phyloP scores from a whole-genome alignment of 1,140 invertebrate species.

The Pogonomyrmex californicus region DNA sequence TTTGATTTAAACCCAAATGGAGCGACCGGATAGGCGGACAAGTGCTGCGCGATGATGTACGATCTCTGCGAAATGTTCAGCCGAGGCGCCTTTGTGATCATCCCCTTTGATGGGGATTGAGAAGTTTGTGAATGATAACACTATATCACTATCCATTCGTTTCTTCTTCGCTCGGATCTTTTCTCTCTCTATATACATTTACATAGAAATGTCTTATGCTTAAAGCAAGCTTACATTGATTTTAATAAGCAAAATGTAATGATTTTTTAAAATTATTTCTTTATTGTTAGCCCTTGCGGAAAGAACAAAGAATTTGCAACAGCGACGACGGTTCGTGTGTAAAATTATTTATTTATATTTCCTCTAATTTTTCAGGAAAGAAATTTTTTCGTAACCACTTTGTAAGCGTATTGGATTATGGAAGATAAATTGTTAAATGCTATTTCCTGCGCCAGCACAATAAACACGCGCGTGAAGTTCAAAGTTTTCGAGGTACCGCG shows the following conservation, averaged over 20 bases:
- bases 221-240: neutral
- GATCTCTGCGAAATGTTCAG: slow-evolving; percentile 73
- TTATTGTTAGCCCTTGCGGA: neutral
- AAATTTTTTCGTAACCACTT: neutral
- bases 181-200: neutral
- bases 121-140: slow-evolving; percentile 53
- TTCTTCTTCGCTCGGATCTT: slow-evolving; percentile 7
- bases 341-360: neutral
- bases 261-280: neutral
- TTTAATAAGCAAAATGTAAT: neutral
- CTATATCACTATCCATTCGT: neutral
- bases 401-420: neutral
- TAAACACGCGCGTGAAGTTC: slow-evolving; percentile 39
- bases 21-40: slow-evolving; percentile 76
- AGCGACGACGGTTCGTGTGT: too few relatives aligned
- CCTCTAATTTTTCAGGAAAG: neutral
- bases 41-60: slow-evolving; percentile 75
- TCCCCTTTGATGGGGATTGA: slow-evolving; percentile 56
- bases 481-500: slow-evolving; percentile 21
- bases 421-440: slow-evolving; percentile 17
- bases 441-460: neutral
- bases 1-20: slow-evolving; percentile 78
- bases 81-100: slow-evolving; percentile 51
- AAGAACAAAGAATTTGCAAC: neutral
- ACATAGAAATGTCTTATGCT: neutral